Base-by-base conservation (phyloP, 2,888 invertebrate species). In the Monoplex corrugatus region DNA sequence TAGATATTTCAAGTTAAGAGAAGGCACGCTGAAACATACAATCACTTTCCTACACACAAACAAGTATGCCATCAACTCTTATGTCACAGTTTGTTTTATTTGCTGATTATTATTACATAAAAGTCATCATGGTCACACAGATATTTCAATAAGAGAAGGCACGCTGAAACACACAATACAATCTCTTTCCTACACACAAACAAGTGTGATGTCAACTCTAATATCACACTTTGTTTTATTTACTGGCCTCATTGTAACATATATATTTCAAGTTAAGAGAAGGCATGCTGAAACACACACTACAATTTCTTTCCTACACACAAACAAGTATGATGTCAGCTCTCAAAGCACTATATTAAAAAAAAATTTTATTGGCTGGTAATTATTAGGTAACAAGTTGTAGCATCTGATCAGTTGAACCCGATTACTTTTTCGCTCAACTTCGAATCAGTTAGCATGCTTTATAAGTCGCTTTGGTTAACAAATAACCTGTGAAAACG, bases 201-300 rank as follows among this genome's bases (percentile, higher is more conserved):
- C n/a, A n/a, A n/a, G n/a, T n/a, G n/a, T n/a, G n/a, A n/a, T n/a
- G n/a, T n/a, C n/a, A n/a, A n/a, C n/a, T n/a, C 57, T 86, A 89
- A 94, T 94, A 94, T 94, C 87, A 94, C 92, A 83, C 94, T 93
- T 23, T 94, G 93, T 38, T 94, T 92, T n/a, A n/a, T n/a, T n/a
- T n/a, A n/a, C n/a, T n/a, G n/a, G n/a, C 91, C 23, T 93, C 93
- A 84, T 92, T 92, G 43, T 94, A 93, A 63, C 91, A 92, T 83
- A 95, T 91, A 82, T 93, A 94, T 40, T 92, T 92, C 38, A 95
- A 90, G 90, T 95, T 92, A 50, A 95, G 89, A 83, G 92, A 92
- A 19, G 94, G 94, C 23, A 95, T 92, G 32, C 93, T 94, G 87
- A 57, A 88, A 90, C 28, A 72, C 28, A 32, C 16, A n/a, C 28